A percentile compares a stretch with the other conserved stretches of the same genome.
phyloP scores from a whole-genome alignment of 2,797 vertebrate species.

The Hafferia zeledoni region DNA sequence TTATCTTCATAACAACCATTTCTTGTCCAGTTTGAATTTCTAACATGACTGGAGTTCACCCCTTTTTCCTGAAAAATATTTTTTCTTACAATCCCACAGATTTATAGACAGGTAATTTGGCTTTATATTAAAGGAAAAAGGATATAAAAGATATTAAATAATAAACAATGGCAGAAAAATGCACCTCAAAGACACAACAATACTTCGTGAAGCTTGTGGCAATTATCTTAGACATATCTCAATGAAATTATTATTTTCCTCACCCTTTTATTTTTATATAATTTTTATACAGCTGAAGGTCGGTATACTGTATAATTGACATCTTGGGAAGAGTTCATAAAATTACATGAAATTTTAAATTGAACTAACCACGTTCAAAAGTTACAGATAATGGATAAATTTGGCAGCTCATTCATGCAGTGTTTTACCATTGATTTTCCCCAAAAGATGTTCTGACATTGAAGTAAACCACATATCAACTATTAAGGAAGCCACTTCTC shows the following conservation, averaged over 20 bases:
- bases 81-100: not conserved
- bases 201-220: not conserved
- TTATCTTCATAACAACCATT: conserved; percentile 79
- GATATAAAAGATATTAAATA: not conserved
- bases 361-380: not conserved
- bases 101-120: not conserved
- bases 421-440: not conserved
- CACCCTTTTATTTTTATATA: not conserved
- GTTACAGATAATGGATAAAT: not conserved
- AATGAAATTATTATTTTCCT: not conserved
- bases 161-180: not conserved
- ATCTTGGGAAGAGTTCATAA: not conserved
- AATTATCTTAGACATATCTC: not conserved
- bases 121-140: not conserved
- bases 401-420: not conserved
- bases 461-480: not conserved
- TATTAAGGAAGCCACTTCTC: not conserved
- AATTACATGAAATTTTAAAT: not conserved
- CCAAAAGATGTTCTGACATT: not conserved
- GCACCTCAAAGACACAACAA: not conserved
- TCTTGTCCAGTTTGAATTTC: conserved; percentile 80
- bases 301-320: not conserved
- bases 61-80: conserved; percentile 78
- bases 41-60: conserved; percentile 69
- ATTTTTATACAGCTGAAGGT: not conserved